Evolutionary conservation across 2,888 invertebrate species (phyloP).

Genomic region (Dryobota labecula): DNA sequence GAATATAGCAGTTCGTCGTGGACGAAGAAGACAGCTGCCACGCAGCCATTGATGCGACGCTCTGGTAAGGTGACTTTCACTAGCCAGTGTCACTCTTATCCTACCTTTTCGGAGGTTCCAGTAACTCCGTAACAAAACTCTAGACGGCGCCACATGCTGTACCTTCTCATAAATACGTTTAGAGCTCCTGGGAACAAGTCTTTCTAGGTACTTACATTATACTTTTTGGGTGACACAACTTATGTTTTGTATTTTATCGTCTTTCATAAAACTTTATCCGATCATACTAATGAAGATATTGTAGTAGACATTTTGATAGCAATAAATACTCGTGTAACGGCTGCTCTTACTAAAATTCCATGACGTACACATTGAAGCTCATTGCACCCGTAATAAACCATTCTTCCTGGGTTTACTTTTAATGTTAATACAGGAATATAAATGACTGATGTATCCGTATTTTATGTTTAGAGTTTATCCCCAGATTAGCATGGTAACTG

Average conservation of each 20-base stretch:
- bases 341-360: constrained; percentile 15
- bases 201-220: neutral
- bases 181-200: no score
- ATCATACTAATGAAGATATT: neutral
- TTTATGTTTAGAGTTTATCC: constrained; percentile 45
- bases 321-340: neutral
- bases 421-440: constrained; percentile 27
- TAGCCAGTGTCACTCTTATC: no score
- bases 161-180: no score
- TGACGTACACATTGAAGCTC: constrained; percentile 14
- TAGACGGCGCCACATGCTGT: no score
- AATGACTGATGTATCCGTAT: constrained; percentile 29
- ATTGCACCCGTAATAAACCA: constrained; percentile 37
- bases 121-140: no score
- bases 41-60: no score
- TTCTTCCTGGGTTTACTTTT: constrained; percentile 32
- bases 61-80: no score
- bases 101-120: no score
- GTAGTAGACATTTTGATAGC: neutral
- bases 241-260: constrained; percentile 2
- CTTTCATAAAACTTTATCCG: neutral
- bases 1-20: no score
- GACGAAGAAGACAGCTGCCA: no score
- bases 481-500: constrained; percentile 20
- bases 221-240: neutral